Evolutionary conservation across 2,113 vertebrate species (phyloP), one percentile per base, ranked within the genome.

Genomic region (Rana temporaria): DNA sequence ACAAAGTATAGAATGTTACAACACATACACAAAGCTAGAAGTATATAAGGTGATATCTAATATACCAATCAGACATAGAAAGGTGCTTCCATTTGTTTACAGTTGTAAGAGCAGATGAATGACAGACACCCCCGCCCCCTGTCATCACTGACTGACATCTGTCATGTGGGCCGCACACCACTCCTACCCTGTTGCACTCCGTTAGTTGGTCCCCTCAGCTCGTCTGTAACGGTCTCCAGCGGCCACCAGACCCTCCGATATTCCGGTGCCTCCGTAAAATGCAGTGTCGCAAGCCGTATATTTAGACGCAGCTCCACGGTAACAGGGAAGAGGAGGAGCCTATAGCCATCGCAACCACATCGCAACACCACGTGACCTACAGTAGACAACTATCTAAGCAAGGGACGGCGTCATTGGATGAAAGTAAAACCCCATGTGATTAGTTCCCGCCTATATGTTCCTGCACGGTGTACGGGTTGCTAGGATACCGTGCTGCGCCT

Each of bases 221-320:
- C 1, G 56, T 9, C 19, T 12, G 2, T 42, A 17, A 17, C 3
- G 56, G 38, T 5, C 34, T 38, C 34, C 34, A 11, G 42, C 42
- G 14, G 42, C 42, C 42, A 6, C 12, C 42, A 12, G 42, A 48
- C 42, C 12, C 42, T 3, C 42, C 42, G 4, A 8, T 42, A 42
- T 42, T 48, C 12, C 11, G 42, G 12, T 48, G 5, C 38, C 38
- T 42, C 9, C 38, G 9, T 42, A 42, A 42, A 42, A 6, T 48
- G 11, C 9, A 48, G 9, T 69, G 53, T 59, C 53, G 16, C 34
- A 6, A 30, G 66, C 56, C 17, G 16, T 77, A 38, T 80, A 80
- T 80, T 80, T 80, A 80, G 66, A 62, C 15, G 53, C 66, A 62
- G 66, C 78, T 52, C 78, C 78, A 80, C 55, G 55, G 78, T 80